These are phyloP conservation scores for Pluvialis apricaria DNA, from an alignment of 2,113 vertebrate genomes.

Conservation along the genomic window DNA sequence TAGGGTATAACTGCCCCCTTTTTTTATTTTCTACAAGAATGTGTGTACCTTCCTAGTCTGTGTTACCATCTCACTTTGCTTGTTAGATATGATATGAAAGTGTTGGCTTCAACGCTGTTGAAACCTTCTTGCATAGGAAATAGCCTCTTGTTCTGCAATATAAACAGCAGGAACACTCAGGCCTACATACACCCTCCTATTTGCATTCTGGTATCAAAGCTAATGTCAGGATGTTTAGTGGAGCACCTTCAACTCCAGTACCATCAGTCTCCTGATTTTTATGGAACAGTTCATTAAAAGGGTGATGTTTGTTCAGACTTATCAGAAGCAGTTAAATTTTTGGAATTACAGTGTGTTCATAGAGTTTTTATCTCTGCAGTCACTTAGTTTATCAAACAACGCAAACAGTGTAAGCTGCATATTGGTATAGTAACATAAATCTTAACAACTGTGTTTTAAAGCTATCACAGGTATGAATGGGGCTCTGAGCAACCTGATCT, in stretches of 20 bases:
- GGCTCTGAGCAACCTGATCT: not conserved
- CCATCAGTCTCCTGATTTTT: not conserved
- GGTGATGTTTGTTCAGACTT: not conserved
- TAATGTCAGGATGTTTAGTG: not conserved
- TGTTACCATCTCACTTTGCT: not conserved
- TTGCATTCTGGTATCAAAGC: not conserved
- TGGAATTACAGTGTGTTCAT: not conserved
- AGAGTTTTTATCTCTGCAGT: not conserved
- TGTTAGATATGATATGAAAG: not conserved
- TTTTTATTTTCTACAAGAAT: not conserved
- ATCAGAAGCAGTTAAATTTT: not conserved
- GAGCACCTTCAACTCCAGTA: not conserved
- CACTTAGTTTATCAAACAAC: not conserved
- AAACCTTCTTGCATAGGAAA: not conserved
- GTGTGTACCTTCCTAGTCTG: not conserved
- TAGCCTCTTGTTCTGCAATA: not conserved
- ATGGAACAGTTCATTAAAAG: not conserved
- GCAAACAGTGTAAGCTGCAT: not conserved
- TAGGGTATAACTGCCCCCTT: not conserved
- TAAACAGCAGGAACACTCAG: not conserved
- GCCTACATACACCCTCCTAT: not conserved
- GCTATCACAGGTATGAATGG: not conserved
- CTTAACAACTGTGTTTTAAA: not conserved
- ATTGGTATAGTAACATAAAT: not conserved
- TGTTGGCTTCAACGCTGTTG: not conserved